Conservation (phyloP, 1,140 invertebrate species). For the Drosophila tristis region DNA sequence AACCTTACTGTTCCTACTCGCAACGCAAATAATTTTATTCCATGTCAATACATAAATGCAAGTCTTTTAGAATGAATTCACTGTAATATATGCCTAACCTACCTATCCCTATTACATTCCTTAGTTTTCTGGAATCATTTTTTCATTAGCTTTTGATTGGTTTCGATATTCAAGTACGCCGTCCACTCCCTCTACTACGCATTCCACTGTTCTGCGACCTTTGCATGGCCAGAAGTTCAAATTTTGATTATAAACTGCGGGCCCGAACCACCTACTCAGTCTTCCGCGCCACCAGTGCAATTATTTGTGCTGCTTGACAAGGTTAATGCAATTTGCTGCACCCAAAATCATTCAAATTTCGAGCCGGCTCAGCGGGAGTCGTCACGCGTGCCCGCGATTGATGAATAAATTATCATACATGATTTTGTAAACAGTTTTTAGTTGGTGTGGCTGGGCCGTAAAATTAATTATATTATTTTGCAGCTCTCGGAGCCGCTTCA, state of each 20-base stretch:
- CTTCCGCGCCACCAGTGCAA: conserved; percentile 38
- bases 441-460: conserved; percentile 18
- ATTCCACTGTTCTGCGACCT: conserved; percentile 38
- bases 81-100: too few species aligned
- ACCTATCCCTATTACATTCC: too few species aligned
- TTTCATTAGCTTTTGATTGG: too few species aligned
- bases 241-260: conserved; percentile 44
- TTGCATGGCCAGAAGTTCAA: conserved; percentile 26
- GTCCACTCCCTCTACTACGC: conserved; percentile 7
- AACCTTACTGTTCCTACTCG: too few species aligned
- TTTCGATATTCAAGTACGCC: too few species aligned
- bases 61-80: too few species aligned
- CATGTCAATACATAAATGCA: too few species aligned
- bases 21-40: too few species aligned
- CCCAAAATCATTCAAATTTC: conserved; percentile 62
- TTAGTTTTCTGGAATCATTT: too few species aligned
- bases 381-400: conserved; percentile 58
- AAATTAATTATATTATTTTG: conserved; percentile 74
- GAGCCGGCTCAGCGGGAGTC: conserved; percentile 18
- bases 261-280: conserved; percentile 21
- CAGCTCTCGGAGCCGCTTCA: conserved; percentile 18
- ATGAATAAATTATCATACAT: conserved; percentile 79
- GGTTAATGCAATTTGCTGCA: conserved; percentile 76
- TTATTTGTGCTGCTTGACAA: conserved; percentile 68
- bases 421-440: conserved; percentile 53